phyloP scores from a whole-genome alignment of 2,888 invertebrate genomes.

The Lingula anatina region DNA sequence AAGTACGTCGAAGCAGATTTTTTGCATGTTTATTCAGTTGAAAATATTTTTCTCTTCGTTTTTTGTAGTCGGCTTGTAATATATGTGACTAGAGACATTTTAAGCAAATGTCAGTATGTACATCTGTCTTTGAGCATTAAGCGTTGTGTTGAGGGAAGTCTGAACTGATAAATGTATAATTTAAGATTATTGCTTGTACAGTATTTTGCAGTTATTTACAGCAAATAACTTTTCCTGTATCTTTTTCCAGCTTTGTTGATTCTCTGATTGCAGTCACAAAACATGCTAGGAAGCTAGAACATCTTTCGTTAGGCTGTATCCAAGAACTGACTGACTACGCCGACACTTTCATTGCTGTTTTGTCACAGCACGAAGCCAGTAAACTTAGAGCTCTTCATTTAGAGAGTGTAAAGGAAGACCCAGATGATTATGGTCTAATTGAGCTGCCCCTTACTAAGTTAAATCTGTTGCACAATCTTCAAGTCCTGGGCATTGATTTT shows the following conservation, averaged over 20 bases:
- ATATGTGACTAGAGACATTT: too few species aligned
- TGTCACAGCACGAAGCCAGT: constrained; percentile 56
- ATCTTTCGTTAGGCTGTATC: constrained; percentile 58
- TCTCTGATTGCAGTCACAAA: constrained; percentile 54
- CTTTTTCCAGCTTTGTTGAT: constrained; percentile 42
- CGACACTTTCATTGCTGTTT: constrained; percentile 51
- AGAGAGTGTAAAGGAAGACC: constrained; percentile 70
- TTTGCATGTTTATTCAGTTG: too few species aligned
- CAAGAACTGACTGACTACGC: constrained; percentile 57
- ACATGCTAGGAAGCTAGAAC: constrained; percentile 54
- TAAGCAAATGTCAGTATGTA: too few species aligned
- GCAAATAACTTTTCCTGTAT: too few species aligned
- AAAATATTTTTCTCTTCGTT: too few species aligned
- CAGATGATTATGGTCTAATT: constrained; percentile 61
- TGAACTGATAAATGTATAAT: not conserved
- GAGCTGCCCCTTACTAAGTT: constrained; percentile 60
- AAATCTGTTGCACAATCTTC: constrained; percentile 60
- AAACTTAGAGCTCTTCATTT: constrained; percentile 63
- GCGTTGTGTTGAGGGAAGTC: too few species aligned
- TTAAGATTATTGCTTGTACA: not conserved
- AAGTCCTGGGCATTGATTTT: constrained; percentile 58
- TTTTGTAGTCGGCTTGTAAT: too few species aligned
- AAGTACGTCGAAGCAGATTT: too few species aligned
- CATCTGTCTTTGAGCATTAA: too few species aligned
- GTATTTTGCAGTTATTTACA: too few species aligned